Conservation (phyloP, 2,888 invertebrate genomes). For the Epirrhoe tristata region DNA sequence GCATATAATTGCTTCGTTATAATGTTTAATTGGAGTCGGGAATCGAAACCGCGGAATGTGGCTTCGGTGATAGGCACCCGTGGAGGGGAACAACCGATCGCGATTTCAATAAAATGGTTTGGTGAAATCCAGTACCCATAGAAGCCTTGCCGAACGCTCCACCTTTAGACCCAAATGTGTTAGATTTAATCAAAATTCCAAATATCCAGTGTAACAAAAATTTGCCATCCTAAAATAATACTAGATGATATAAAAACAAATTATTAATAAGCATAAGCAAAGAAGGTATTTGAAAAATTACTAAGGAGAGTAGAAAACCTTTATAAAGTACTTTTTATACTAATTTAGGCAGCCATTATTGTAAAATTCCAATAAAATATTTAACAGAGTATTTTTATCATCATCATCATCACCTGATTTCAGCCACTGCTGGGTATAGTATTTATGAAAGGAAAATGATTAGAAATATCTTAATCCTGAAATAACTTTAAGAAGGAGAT, state of each 20-base stretch:
- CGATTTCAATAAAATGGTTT: slow-evolving; percentile 19
- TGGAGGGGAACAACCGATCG: slow-evolving; percentile 9
- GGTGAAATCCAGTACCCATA: slow-evolving; percentile 2
- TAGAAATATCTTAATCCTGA: too few relatives aligned
- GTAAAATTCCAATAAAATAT: background rate
- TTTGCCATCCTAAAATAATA: background rate
- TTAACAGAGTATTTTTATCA: too few relatives aligned
- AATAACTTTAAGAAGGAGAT: too few relatives aligned
- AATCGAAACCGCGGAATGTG: slow-evolving; percentile 32
- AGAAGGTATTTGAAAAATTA: background rate
- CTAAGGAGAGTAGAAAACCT: background rate
- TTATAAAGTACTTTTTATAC: background rate
- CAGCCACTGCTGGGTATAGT: too few relatives aligned
- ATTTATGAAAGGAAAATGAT: background rate
- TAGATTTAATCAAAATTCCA: background rate
- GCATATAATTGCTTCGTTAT: slow-evolving; percentile 45
- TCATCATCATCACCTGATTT: too few relatives aligned
- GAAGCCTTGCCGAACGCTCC: background rate
- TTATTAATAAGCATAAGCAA: background rate
- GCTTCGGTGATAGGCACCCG: slow-evolving; percentile 26
- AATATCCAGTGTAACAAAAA: background rate
- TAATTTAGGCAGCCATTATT: background rate
- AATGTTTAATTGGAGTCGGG: slow-evolving; percentile 44
- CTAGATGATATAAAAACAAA: background rate
- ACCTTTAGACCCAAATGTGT: background rate